These are phyloP conservation scores for Tipula unca DNA, from an alignment of 2,888 invertebrate species.

Conservation along the genomic window DNA sequence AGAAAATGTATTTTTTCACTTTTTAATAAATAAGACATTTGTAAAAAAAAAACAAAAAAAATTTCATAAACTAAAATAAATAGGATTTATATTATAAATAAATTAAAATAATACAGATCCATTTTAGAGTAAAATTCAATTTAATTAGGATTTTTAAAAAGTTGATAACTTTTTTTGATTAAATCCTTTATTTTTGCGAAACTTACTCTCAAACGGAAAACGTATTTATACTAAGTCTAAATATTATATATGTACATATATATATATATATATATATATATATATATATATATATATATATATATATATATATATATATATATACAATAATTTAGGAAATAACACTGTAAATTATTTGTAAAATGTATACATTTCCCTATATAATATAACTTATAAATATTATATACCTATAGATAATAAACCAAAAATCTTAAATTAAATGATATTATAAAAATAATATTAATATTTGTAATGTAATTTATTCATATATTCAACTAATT, in stretches of 20 bases:
- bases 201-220: neutral
- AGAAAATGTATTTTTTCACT: slow-evolving; percentile 14
- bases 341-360: slow-evolving; percentile 17
- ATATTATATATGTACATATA: too few relatives aligned
- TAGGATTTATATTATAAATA: neutral
- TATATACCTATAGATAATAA: neutral
- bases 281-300: too few relatives aligned
- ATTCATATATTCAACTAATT: neutral
- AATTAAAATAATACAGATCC: neutral
- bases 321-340: neutral
- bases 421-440: neutral
- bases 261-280: too few relatives aligned
- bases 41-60: neutral
- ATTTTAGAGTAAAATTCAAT: neutral
- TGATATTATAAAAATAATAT: neutral
- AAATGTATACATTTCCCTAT: slow-evolving; percentile 15
- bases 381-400: neutral
- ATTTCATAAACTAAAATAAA: neutral
- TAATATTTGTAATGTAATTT: neutral
- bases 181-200: neutral
- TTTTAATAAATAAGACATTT: slow-evolving; percentile 8
- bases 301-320: neutral
- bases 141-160: neutral
- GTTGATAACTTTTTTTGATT: neutral
- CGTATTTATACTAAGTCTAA: neutral